Percentiles rank a stretch among this genome's conserved stretches.
These are phyloP conservation scores for Chitala chitala DNA, from an alignment of 2,113 vertebrate species.

Conservation along the genomic window DNA sequence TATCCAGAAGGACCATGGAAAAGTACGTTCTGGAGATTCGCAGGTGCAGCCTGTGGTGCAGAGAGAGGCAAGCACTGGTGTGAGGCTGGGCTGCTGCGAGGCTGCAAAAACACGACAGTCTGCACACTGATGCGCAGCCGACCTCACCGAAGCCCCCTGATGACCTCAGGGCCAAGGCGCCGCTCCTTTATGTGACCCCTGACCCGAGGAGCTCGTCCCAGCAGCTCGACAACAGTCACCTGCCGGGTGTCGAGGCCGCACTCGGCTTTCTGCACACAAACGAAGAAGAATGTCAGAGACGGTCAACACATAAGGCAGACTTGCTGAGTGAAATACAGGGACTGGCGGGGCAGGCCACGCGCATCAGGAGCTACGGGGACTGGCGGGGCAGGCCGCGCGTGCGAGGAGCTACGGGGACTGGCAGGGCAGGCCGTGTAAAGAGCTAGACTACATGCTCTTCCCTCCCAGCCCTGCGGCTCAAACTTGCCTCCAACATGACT, in stretches of 20 bases:
- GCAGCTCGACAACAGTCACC: constrained; percentile 76
- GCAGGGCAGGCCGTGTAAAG: not conserved
- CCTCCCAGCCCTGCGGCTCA: not conserved
- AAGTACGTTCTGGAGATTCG: constrained; percentile 78
- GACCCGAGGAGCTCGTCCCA: constrained; percentile 75
- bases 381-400: no score
- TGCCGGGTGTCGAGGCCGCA: constrained; percentile 85
- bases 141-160: constrained; percentile 81
- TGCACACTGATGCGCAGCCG: not conserved
- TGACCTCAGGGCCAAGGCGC: constrained; percentile 65
- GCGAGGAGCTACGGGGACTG: not conserved
- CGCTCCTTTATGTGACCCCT: constrained; percentile 81
- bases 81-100: not conserved
- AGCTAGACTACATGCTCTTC: not conserved
- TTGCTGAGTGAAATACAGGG: not conserved
- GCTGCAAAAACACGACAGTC: no score
- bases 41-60: constrained; percentile 69
- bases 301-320: not conserved
- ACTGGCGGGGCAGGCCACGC: no score
- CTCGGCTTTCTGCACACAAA: constrained; percentile 63
- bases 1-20: constrained; percentile 84
- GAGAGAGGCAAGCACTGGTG: not conserved
- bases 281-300: not conserved
- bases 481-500: constrained; percentile 80
- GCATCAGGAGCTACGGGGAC: not conserved